Base-by-base conservation (phyloP, 1,140 invertebrate genomes). In the Delia radicum region DNA sequence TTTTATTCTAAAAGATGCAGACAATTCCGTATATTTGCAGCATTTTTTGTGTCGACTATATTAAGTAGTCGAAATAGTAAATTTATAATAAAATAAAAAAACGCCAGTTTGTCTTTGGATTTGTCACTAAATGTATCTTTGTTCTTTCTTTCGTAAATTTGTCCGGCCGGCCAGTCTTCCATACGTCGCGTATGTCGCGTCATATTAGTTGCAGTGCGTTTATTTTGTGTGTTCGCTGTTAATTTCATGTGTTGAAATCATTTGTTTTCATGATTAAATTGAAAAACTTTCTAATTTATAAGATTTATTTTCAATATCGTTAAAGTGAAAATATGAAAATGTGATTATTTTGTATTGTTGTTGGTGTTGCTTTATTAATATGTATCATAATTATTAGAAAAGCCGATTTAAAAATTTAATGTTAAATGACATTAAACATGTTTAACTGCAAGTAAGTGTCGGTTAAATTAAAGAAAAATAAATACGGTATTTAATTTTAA, bases 21-120 rank as follows among this genome's bases (percentile, higher is more conserved):
- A 21, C 8, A 55, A 55, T 21, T 18, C n/a, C 18, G 48, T 55
- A 55, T 55, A n/a, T n/a, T 55, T 55, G 4, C 24, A 55, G 48
- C 21, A 8, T 55, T 18, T 37, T 37, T 21, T 24, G 12, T n/a
- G 48, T n/a, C 8, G 48, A 55, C 48, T 55, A 18, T 24, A 24
- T 55, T 55, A 21, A 21, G 21, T 21, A 55, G 18, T 7, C n/a
- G n/a, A 21, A 21, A 55, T 6, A 55, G 46, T 21, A 55, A 55
- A 24, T 55, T 6, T 24, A 21, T 21, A 18, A 55, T 21, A 8
- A 12, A 33, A 33, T 6, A 33, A 37, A 37, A 37, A 37, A 21
- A 18, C 65, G 65, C 21, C 65, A 69, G 65, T 69, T 33, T 69
- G 29, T 33, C 29, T 12, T 69, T 33, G 65, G 29, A 69, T 69